A percentile compares a stretch with the other conserved stretches of the same genome.
Conservation (phyloP, 2,113 vertebrate species). For the Pseudopipra pipra region DNA sequence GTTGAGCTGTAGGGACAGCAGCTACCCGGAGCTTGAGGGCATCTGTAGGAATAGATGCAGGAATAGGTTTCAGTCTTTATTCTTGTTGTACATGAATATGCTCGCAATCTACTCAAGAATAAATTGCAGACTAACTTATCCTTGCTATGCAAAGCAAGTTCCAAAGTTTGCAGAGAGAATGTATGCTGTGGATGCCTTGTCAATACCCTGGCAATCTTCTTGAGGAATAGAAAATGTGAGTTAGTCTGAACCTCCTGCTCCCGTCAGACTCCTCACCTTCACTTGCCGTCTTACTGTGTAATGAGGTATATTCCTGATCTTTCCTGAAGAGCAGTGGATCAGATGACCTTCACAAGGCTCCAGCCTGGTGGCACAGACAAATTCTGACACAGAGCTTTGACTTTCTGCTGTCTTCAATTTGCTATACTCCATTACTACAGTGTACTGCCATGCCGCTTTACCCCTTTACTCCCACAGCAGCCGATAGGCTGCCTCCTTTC, state of each 20-base stretch:
- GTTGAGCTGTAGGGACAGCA: not conserved
- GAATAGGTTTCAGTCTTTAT: not conserved
- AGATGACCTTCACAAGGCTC: not conserved
- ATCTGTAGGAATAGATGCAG: not conserved
- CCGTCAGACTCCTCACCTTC: not conserved
- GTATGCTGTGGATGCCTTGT: not conserved
- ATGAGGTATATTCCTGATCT: not conserved
- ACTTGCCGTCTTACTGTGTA: not conserved
- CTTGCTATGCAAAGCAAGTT: not conserved
- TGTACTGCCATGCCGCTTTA: not conserved
- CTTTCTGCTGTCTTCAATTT: not conserved
- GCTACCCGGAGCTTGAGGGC: not conserved
- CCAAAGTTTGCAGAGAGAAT: not conserved
- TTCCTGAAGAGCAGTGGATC: not conserved
- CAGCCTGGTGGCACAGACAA: not conserved
- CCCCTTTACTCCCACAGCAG: not conserved
- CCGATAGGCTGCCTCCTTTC: not conserved
- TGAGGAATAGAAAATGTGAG: not conserved
- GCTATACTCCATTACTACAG: not conserved
- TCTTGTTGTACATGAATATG: not conserved
- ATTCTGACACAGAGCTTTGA: not conserved
- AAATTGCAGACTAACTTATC: not conserved
- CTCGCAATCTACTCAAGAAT: not conserved
- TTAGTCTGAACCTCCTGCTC: not conserved
- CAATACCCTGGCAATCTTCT: not conserved